A percentile compares a stretch with the other conserved stretches of the same genome.
Conservation (phyloP, 2,113 vertebrate species). For the Corythornis madagascariensis region DNA sequence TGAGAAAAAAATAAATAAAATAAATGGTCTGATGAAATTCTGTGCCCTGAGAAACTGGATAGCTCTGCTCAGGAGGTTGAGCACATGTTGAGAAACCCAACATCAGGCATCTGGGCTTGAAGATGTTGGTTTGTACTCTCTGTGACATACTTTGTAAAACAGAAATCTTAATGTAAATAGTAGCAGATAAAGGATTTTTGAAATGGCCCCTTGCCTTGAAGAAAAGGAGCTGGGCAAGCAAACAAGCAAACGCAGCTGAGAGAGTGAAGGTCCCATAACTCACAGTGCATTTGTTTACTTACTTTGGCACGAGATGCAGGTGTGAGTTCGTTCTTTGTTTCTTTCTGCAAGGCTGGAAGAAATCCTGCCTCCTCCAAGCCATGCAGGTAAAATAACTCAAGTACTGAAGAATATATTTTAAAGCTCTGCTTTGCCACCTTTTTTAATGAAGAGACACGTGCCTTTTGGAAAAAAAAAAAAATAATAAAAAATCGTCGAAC, state of each 20-base stretch:
- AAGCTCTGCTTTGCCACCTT: background rate
- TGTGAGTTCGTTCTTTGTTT: slow-evolving; percentile 28
- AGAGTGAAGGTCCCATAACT: slow-evolving; percentile 30
- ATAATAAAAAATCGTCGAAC: background rate
- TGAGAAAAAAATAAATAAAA: background rate
- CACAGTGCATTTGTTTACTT: slow-evolving; percentile 32
- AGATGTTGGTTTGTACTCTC: background rate
- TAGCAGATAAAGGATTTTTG: background rate
- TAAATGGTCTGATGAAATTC: background rate
- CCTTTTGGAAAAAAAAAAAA: background rate
- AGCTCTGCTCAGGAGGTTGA: background rate
- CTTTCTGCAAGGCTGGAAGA: slow-evolving; percentile 1
- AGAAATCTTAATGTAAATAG: slow-evolving; percentile 20
- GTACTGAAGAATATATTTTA: background rate
- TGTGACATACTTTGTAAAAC: background rate
- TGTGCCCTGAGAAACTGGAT: background rate
- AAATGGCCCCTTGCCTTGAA: background rate
- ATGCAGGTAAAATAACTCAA: background rate
- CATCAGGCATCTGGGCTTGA: background rate
- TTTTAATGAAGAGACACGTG: background rate
- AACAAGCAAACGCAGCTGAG: slow-evolving; percentile 21
- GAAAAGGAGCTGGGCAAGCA: slow-evolving; percentile 14
- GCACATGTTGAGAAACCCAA: background rate
- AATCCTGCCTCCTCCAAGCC: slow-evolving; percentile 3
- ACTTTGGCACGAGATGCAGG: background rate